Conservation (phyloP, 2,113 vertebrate species). For the Tursiops truncatus region DNA sequence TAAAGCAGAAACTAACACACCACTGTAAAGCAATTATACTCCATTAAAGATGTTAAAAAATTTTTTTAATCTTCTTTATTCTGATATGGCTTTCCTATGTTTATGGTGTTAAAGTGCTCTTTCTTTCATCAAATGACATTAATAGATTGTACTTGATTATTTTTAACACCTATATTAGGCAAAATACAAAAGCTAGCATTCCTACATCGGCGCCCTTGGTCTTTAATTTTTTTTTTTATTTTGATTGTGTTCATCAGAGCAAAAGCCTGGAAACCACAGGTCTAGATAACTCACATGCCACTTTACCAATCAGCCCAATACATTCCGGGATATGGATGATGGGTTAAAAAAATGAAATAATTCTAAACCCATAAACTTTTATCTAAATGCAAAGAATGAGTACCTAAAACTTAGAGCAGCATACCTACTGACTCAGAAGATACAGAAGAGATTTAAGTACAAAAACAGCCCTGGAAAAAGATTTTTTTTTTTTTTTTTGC, state of each 20-base stretch:
- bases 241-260: neutral
- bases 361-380: slow-evolving; percentile 11
- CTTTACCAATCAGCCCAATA: neutral
- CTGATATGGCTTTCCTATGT: neutral
- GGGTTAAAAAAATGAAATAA: neutral
- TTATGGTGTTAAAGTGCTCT: neutral
- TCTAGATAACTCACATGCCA: neutral
- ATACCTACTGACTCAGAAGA: neutral
- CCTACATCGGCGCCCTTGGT: neutral
- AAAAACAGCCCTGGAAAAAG: neutral
- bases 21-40: too few species aligned
- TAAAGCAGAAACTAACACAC: too few species aligned
- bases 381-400: neutral
- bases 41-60: too few species aligned
- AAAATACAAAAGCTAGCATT: neutral
- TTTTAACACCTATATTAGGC: neutral
- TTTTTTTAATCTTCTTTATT: neutral
- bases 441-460: neutral
- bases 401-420: neutral
- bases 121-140: neutral
- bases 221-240: neutral
- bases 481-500: too few species aligned
- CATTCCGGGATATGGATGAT: neutral
- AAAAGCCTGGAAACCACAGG: neutral
- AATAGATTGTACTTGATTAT: neutral